These are phyloP conservation scores for Amazona guildingii DNA, from an alignment of 2,113 vertebrate species.

Conservation along the genomic window DNA sequence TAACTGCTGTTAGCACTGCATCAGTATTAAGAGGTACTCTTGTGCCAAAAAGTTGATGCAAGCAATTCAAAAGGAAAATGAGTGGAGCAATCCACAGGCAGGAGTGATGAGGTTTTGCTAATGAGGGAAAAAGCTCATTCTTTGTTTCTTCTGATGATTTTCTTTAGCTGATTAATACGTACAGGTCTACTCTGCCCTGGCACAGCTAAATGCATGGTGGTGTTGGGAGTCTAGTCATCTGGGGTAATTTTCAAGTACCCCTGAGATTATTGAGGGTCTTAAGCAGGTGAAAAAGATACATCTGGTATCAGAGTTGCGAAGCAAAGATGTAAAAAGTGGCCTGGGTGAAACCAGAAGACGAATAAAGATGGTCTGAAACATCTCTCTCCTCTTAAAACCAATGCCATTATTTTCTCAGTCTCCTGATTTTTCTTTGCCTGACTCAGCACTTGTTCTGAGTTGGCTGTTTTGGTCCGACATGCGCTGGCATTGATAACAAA, in stretches of 20 bases:
- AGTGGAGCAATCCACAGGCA: background rate
- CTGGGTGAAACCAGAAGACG: background rate
- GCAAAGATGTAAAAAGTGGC: background rate
- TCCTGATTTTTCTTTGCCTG: background rate
- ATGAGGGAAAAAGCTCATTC: background rate
- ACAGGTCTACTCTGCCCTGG: background rate
- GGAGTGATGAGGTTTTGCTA: background rate
- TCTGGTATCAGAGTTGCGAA: background rate
- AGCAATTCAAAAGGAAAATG: background rate
- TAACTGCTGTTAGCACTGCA: background rate
- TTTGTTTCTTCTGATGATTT: background rate
- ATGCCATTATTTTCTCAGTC: background rate
- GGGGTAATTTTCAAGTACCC: background rate
- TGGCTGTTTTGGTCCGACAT: accelerated
- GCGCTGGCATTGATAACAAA: background rate
- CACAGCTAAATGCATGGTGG: background rate
- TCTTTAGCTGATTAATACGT: background rate
- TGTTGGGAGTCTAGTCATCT: background rate
- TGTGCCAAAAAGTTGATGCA: background rate
- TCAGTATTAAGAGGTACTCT: background rate
- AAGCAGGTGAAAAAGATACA: background rate
- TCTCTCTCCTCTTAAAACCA: background rate
- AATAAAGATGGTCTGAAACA: background rate
- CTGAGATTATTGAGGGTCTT: background rate
- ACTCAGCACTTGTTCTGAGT: background rate